Conservation (phyloP, 2,797 vertebrate genomes). For the Acanthiza pusilla region DNA sequence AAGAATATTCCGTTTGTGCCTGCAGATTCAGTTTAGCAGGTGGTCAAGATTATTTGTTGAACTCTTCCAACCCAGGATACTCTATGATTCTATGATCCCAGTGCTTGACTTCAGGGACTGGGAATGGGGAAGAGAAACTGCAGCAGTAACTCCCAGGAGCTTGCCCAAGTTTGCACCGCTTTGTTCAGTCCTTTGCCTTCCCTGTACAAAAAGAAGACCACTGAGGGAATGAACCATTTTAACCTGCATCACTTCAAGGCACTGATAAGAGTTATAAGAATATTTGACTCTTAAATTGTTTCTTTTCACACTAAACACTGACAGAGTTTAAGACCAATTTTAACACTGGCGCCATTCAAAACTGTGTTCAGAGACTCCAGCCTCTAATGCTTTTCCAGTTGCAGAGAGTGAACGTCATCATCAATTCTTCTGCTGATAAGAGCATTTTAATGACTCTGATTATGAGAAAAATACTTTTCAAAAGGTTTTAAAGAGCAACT, state of each 20-base stretch:
- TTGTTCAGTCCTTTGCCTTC: background rate
- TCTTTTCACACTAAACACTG: background rate
- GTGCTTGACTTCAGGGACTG: background rate
- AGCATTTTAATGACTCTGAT: constrained; percentile 13
- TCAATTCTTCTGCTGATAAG: background rate
- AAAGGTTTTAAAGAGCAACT: background rate
- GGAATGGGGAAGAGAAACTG: background rate
- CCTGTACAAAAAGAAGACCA: background rate
- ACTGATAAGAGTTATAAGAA: background rate
- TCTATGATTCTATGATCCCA: background rate
- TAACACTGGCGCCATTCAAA: background rate
- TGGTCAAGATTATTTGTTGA: background rate
- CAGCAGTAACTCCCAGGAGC: background rate
- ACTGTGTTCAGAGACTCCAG: background rate
- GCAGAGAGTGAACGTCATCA: background rate
- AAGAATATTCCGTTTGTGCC: background rate
- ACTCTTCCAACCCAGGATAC: background rate
- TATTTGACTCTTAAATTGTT: background rate
- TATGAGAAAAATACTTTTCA: background rate
- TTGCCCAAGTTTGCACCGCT: background rate
- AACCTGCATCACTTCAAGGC: fast-evolving
- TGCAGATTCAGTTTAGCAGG: background rate
- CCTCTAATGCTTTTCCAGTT: background rate
- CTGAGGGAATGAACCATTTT: background rate
- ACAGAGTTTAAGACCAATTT: background rate